These are phyloP conservation scores for Falco columbarius DNA, from an alignment of 2,797 vertebrate genomes.

Conservation along the genomic window DNA sequence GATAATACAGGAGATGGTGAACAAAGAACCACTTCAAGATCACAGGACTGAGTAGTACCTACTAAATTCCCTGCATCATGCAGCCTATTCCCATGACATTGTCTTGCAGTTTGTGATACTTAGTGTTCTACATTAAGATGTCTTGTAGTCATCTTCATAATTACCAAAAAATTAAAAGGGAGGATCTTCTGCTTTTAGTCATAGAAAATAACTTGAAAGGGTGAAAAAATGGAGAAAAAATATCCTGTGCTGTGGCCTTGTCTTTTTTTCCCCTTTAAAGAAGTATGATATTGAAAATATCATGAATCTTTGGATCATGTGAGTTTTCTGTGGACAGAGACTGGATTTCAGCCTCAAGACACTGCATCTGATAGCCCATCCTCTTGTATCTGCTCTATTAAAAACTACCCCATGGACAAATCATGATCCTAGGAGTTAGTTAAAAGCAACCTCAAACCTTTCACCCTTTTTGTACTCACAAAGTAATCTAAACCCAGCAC, in stretches of 20 bases:
- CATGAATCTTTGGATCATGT: not conserved
- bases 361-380: slow-evolving; percentile 52
- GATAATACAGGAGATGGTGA: not conserved
- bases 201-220: not conserved
- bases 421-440: slow-evolving; percentile 68
- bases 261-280: not conserved
- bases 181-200: not conserved
- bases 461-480: slow-evolving; percentile 70
- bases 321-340: not conserved
- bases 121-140: not conserved
- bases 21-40: not conserved
- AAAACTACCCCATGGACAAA: slow-evolving; percentile 74
- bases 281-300: not conserved
- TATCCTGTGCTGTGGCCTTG: not conserved
- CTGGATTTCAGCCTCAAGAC: slow-evolving; percentile 24
- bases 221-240: not conserved
- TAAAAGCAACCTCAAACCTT: slow-evolving; percentile 76
- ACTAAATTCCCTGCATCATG: not conserved
- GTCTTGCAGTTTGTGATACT: not conserved
- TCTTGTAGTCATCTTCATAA: not conserved
- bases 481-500: slow-evolving; percentile 76
- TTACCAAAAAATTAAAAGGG: not conserved
- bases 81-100: not conserved
- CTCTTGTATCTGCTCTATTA: slow-evolving; percentile 63
- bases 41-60: not conserved